These are phyloP conservation scores for Pentalonia nigronervosa DNA, from an alignment of 1,140 invertebrate genomes.

Conservation along the genomic window DNA sequence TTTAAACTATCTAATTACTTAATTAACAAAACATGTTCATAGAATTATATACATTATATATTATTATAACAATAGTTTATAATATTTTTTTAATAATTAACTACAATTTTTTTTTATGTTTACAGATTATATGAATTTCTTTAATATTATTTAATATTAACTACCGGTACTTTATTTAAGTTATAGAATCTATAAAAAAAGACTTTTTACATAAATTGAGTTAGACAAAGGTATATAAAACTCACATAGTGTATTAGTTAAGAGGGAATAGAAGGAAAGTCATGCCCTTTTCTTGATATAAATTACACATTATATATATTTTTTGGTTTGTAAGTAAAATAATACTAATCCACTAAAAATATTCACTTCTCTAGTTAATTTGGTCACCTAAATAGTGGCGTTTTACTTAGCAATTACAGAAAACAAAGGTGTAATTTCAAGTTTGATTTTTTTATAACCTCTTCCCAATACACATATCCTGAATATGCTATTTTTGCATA, in stretches of 20 bases:
- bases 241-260: neutral
- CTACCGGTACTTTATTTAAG: neutral
- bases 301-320: neutral
- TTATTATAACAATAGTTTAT: neutral
- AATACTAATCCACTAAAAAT: neutral
- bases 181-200: neutral
- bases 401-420: neutral
- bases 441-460: neutral
- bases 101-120: neutral
- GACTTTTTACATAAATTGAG: neutral
- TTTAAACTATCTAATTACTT: conserved; percentile 3
- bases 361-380: neutral
- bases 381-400: neutral
- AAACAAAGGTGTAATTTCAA: neutral
- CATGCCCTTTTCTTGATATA: neutral
- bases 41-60: neutral
- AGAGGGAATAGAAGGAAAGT: neutral
- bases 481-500: neutral
- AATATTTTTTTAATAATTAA: neutral
- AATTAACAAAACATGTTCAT: conserved; percentile 12
- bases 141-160: neutral
- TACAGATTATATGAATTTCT: neutral
- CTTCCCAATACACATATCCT: neutral
- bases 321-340: neutral
- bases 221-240: neutral